phyloP scores from a whole-genome alignment of 2,797 vertebrate genomes.

The Hapalemur alaotrensis region DNA sequence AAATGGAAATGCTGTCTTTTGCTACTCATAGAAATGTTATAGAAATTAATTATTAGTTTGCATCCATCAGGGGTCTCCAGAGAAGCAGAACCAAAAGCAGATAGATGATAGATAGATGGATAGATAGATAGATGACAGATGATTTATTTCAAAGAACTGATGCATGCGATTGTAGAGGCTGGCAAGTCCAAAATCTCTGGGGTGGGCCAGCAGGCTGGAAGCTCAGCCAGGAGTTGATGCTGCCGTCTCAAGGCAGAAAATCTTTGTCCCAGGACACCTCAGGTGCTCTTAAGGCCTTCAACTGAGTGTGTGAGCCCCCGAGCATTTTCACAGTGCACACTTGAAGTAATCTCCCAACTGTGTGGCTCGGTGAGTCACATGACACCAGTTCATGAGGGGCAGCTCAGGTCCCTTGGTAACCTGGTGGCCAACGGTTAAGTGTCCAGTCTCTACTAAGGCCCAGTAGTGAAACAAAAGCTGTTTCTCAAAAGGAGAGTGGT shows the following conservation, averaged over 20 bases:
- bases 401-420: background rate
- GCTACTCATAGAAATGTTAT: background rate
- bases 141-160: background rate
- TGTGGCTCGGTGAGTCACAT: background rate
- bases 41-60: background rate
- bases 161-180: background rate
- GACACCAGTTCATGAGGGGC: background rate
- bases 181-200: background rate
- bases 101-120: background rate
- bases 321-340: background rate
- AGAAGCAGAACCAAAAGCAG: background rate
- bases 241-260: background rate
- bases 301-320: fast-evolving
- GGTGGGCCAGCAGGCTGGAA: background rate
- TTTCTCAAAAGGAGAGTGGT: background rate
- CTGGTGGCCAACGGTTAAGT: background rate
- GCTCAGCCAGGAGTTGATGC: background rate
- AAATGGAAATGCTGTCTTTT: background rate
- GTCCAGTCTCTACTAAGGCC: background rate
- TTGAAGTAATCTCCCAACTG: too few relatives aligned
- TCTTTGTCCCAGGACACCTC: background rate
- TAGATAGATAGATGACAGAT: background rate
- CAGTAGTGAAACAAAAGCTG: background rate
- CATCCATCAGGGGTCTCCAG: background rate
- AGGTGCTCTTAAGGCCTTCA: background rate